phyloP scores from a whole-genome alignment of 2,797 vertebrate genomes.

The Astyanax mexicanus region DNA sequence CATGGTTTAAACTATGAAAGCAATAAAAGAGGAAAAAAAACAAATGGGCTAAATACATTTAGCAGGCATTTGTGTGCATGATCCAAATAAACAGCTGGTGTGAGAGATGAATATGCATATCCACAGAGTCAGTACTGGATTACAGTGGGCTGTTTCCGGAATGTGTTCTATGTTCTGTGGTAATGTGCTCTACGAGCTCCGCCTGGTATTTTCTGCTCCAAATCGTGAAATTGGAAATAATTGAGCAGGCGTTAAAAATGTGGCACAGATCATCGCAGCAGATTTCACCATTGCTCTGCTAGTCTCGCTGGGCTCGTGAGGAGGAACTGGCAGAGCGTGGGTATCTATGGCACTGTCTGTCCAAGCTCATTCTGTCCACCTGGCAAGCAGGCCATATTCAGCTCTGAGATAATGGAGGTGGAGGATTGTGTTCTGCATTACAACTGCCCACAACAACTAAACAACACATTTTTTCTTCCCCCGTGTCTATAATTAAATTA shows the following conservation, averaged over 20 bases:
- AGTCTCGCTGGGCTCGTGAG: background rate
- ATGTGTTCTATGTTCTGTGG: background rate
- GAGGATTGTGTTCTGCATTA: constrained; percentile 8
- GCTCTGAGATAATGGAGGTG: constrained; percentile 20
- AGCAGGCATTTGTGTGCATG: too few relatives aligned
- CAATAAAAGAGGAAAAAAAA: too few relatives aligned
- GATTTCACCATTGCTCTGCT: constrained; percentile 6
- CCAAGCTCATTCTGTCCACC: constrained; percentile 36
- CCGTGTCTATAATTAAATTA: constrained; percentile 8
- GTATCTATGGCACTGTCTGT: constrained; percentile 23
- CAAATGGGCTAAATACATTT: too few relatives aligned
- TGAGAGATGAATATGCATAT: background rate
- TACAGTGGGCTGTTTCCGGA: background rate
- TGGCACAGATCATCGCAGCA: constrained; percentile 26
- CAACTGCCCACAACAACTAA: constrained; percentile 5
- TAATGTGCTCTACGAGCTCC: background rate
- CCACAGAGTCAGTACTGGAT: background rate
- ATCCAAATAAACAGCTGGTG: constrained; percentile 16
- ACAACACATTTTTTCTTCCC: background rate
- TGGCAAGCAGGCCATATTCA: constrained; percentile 6
- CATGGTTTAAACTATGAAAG: too few relatives aligned
- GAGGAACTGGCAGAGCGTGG: constrained; percentile 1
- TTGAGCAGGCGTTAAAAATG: constrained; percentile 13
- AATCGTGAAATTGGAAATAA: constrained; percentile 17
- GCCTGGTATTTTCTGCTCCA: background rate